Evolutionary conservation across 35 echinoderm and acorn worm genomes (phyloP), one percentile per base, ranked within the genome.

Genomic region (Anneissia japonica): DNA sequence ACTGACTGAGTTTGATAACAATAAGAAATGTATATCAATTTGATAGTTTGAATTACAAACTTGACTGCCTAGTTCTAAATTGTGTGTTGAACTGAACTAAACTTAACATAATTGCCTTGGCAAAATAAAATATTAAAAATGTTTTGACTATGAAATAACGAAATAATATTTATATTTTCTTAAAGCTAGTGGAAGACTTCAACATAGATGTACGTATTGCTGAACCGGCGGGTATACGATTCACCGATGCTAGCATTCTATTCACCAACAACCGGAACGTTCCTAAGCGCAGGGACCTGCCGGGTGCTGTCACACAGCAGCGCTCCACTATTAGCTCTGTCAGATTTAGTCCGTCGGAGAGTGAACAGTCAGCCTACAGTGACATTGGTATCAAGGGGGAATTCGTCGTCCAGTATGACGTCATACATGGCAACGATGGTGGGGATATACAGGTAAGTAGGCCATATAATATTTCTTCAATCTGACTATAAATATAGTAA

Each of bases 351-450:
- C 51, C 51, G 1, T 56, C 35, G 16, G 77, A 74, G 21, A 45
- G 86, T 37, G 74, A 93, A 81, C 91, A 99, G 32, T 26, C 77
- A 41, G 78, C 64, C 1, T 39, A 91, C 6, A 89, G 85, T 36
- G 26, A 84, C 0, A 46, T 83, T 28, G 96, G 96, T 3, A 82
- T 99, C 39, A 93, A 87, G 81, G 96, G 88, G 14, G 92, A 99
- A 31, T 99, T 94, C 77, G 82, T 89, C 12, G 82, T 99, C 3
- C 80, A 86, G 14, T 99, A 99, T 86, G 96, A 99, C 37, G 92
- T 93, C 9, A 34, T 51, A 5, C 96, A 99, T 35, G 46, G 46
- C 19, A 85, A 85, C 38, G 89, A 99, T 73, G 89, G 92, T 30
- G 96, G 96, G 31, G 80, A 87, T 55, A 91, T 99, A 35, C 92